Evolutionary conservation across 2,113 vertebrate genomes (phyloP), one percentile per base, ranked within the genome.

Genomic region (Hystrix brachyura): DNA sequence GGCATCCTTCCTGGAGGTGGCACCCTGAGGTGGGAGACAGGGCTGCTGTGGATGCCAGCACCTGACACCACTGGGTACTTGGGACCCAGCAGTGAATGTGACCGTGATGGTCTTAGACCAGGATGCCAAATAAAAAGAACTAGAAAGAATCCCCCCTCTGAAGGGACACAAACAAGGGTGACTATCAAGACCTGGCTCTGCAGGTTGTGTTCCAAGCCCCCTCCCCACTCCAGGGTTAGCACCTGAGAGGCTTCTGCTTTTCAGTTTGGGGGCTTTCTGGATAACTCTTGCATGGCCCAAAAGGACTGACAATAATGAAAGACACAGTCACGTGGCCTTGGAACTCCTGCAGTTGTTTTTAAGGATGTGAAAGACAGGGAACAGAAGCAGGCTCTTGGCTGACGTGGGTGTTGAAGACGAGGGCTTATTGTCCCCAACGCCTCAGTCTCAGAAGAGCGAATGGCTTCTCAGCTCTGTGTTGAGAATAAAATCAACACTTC

Each of bases 401-500:
- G 34, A 71, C 46, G 43, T 79, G 57, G 76, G 3, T 84, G 23
- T 81, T 34, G 85, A 91, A 96, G 23, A 86, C 29, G 67, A 92
- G n/a, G 32, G 27, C 38, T 88, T 72, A 90, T 53, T 90, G 57
- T 82, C 93, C 83, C 72, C 38, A 86, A 69, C 27, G 62, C 25
- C 38, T 59, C 71, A 87, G 23, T 94, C 87, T 87, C n/a, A 78
- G 69, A 95, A 87, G 71, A 59, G 55, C 1, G n/a, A 86, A 84
- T 65, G 34, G 60, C 69, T 97, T 93, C 76, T 69, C 78, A 87
- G 55, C 38, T 94, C 25, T 96, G 84, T 81, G 76, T 85, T 95
- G 72, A 18, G 65, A 96, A 97, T 69, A 85, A 91, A 98, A 97
- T 95, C 95, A 97, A 59, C 94, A 97, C 92, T 67, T 97, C 82